Base-by-base conservation (phyloP, 2,113 vertebrate species). In the Indicator maculatus region DNA sequence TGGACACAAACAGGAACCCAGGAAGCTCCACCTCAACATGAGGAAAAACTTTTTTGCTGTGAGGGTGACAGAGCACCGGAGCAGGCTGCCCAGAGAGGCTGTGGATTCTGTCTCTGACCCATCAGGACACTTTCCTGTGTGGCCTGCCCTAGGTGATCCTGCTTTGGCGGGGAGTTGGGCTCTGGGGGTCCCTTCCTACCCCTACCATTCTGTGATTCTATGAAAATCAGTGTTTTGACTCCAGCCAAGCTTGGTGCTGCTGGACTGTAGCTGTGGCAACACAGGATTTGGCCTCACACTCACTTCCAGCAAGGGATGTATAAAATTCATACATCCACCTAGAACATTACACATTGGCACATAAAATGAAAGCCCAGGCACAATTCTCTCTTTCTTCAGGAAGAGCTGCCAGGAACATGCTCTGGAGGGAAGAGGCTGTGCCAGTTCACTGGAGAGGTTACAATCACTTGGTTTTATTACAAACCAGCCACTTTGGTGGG, bases 161-260 rank as follows among this genome's bases (percentile, higher is more conserved):
- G 23, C 50, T 24, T 52, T 52, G 50, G 50, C 23, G 26, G 50
- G 23, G 50, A 23, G 50, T 26, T 52, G 50, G 50, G 24, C 23
- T 52, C 23, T 13, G 23, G 50, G 23, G 50, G 23, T 52, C 50
- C 50, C 47, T 50, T 50, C 47, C 47, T 23, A 23, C 47, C 47
- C 21, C 50, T 52, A 52, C 50, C 23, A 26, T 52, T 52, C 50
- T 52, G 23, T 26, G 50, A 52, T 52, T 52, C 50, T 52, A 52
- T 52, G 27, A 33, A 28, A 73, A 44, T 30, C 6, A 2, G 28
- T 10, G 33, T 11, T 83, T 73, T 41, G 13, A 31, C 36, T 33
- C 53, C 53, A 44, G 53, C 30, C 4, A 1, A 1, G 0, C 52
- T 76, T 17, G 1, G 47, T 17, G 5, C 41, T 58, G 14, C 23